phyloP scores from a whole-genome alignment of 2,888 invertebrate genomes.

The Hoplodrina ambigua region DNA sequence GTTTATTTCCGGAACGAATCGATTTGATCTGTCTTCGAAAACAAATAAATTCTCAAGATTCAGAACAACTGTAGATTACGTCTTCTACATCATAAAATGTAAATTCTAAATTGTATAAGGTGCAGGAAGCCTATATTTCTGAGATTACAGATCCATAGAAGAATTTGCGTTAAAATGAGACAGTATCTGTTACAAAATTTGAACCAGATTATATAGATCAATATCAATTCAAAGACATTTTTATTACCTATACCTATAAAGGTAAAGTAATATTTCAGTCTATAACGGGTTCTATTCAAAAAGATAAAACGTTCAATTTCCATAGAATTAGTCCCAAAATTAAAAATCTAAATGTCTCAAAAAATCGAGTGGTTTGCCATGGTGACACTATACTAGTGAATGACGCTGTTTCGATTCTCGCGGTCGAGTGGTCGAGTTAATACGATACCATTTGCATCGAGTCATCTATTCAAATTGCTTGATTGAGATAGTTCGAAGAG shows the following conservation, averaged over 20 bases:
- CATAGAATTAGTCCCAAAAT: neutral
- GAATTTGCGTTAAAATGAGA: slow-evolving; percentile 3
- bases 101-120: slow-evolving; percentile 25
- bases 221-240: neutral
- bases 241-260: neutral
- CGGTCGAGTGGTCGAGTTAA: slow-evolving; percentile 72
- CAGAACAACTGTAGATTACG: slow-evolving; percentile 37
- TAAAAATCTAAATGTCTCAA: slow-evolving; percentile 18
- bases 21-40: slow-evolving; percentile 49
- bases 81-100: slow-evolving; percentile 40
- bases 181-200: neutral
- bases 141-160: slow-evolving; percentile 10
- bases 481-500: slow-evolving; percentile 71
- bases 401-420: slow-evolving; percentile 68
- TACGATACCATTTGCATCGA: slow-evolving; percentile 70
- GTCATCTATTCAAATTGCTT: slow-evolving; percentile 68
- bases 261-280: neutral
- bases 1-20: slow-evolving; percentile 54
- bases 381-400: slow-evolving; percentile 59
- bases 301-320: neutral
- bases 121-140: slow-evolving; percentile 23
- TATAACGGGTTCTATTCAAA: too few species aligned
- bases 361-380: neutral
- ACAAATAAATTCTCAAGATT: slow-evolving; percentile 48
- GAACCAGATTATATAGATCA: neutral